Conservation (phyloP, 1,140 invertebrate species). For the Leptestheria dahalacensis region DNA sequence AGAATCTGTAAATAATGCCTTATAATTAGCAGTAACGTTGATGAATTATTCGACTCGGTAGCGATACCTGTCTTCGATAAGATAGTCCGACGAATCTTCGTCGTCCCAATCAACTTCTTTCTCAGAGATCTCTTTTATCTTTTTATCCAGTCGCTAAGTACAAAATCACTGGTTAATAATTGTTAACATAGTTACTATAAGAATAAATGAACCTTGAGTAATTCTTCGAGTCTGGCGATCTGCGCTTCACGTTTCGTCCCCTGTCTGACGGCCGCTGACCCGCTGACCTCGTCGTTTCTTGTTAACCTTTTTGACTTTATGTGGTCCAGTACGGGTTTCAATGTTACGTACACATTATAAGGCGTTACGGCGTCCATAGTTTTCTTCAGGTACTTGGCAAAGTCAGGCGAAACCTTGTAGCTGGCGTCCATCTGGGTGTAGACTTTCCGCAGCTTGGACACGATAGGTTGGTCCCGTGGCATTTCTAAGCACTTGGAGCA, state of each 20-base stretch:
- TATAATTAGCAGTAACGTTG: too few species aligned
- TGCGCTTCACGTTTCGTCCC: background rate
- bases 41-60: background rate
- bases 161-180: background rate
- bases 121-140: slow-evolving; percentile 8
- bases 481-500: background rate
- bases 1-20: background rate
- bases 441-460: background rate
- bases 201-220: too few species aligned
- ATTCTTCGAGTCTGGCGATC: background rate
- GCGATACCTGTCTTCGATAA: slow-evolving; percentile 5
- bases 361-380: background rate
- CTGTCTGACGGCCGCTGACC: too few species aligned
- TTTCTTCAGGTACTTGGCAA: background rate
- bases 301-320: background rate
- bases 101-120: slow-evolving; percentile 5
- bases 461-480: background rate
- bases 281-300: too few species aligned
- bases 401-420: background rate
- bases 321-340: background rate
- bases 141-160: slow-evolving; percentile 6
- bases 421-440: background rate
- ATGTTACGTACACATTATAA: background rate
- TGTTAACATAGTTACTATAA: background rate
- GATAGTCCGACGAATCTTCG: background rate